Base-by-base conservation (phyloP, 2,888 invertebrate species). In the Neuroscelio doddi region DNA sequence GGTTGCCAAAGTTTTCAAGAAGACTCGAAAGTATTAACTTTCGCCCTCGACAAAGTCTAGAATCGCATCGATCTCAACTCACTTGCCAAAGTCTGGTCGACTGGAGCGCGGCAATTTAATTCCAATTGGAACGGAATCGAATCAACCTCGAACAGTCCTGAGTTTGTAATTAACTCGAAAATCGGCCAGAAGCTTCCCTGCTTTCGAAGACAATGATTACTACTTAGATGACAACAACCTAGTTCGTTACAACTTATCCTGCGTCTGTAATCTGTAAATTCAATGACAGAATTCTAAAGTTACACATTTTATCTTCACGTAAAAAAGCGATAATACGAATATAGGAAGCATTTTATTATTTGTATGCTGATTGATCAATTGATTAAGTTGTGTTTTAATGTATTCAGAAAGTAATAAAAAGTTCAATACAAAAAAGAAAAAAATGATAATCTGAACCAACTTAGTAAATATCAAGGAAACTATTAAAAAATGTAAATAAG, bases 161-260 rank as follows among this genome's bases (percentile, higher is more conserved):
- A 64, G 59, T 59, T 64, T 64, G 64, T 68, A 69, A 71, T 71
- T 71, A 69, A 69, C 66, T 71, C 51, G 61, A 68, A 71, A 71
- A 63, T 71, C 63, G 63, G 61, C 41, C 64, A 64, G 50, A 59
- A 51, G 55, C 21, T 53, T 47, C 15, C 24, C 24, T 32, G 34
- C 42, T 14, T 46, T 27, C 45, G 27, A 51, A 64, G 57, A 57
- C 57, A 57, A 57, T 57, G 63, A 64, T 57, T 64, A 56, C 50
- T 57, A 63, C 57, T 63, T 52, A 39, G 63, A 41, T 30, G 46
- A 57, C 52, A 63, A 63, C 63, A 63, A 47, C 38, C 42, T 30
- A 41, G 3, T 46, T 41, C 36, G 46, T 51, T 51, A 42, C 50
- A 36, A 63, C 45, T 50, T 39, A 24, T 14, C n/a, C n/a, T n/a